Evolutionary conservation across 2,113 vertebrate species (phyloP).

Genomic region (Sigmodon hispidus): DNA sequence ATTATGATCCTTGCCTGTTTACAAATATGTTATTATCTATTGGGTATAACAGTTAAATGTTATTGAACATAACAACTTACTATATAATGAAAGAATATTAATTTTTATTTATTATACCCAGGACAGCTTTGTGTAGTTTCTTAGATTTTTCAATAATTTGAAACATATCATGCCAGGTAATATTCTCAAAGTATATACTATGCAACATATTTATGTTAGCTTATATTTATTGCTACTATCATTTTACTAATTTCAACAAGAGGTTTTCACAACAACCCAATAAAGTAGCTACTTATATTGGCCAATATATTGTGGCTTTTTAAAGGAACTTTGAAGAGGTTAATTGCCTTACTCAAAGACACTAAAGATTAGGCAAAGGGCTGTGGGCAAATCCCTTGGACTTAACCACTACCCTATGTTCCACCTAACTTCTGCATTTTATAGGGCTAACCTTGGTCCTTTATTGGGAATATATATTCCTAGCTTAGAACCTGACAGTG

Average conservation of each 20-base stretch:
- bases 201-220: not conserved
- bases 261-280: not conserved
- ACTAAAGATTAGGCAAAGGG: not conserved
- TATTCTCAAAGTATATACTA: not conserved
- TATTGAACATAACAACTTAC: not conserved
- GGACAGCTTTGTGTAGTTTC: not conserved
- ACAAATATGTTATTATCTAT: not conserved
- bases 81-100: not conserved
- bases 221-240: not conserved
- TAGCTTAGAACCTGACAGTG: too few relatives aligned
- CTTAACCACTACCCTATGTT: not conserved
- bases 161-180: too few relatives aligned
- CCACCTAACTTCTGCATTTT: not conserved
- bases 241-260: accelerated
- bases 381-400: not conserved
- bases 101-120: not conserved
- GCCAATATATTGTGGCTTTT: not conserved
- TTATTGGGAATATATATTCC: not conserved
- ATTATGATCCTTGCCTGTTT: not conserved
- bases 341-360: not conserved
- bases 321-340: not conserved
- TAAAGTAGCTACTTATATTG: not conserved
- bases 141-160: not conserved
- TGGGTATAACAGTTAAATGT: not conserved
- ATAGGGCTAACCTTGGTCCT: too few relatives aligned